A percentile compares a stretch with the other conserved stretches of the same genome.
These are phyloP conservation scores for Brenthis daphne DNA, from an alignment of 2,888 invertebrate species.

Conservation along the genomic window DNA sequence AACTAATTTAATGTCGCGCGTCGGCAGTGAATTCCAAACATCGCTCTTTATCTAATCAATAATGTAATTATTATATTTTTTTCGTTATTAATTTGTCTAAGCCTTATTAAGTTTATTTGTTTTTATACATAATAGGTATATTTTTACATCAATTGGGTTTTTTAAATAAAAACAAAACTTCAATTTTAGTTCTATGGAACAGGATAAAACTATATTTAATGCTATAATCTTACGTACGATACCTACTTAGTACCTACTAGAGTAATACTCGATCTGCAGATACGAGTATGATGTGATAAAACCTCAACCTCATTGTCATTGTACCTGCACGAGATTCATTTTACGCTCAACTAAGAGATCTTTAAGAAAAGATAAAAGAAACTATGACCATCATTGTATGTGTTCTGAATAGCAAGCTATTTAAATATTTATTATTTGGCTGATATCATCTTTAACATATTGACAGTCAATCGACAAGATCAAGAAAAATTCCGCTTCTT, in stretches of 20 bases:
- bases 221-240: too few species aligned
- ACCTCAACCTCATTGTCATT: constrained; percentile 4
- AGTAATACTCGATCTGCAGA: constrained; percentile 11
- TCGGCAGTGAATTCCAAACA: constrained; percentile 14
- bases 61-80: constrained; percentile 21
- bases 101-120: constrained; percentile 3
- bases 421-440: constrained; percentile 10
- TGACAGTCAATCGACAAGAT: constrained; percentile 18
- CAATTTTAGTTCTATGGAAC: too few species aligned
- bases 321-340: constrained; percentile 47
- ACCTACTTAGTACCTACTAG: too few species aligned
- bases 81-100: constrained; percentile 14
- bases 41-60: constrained; percentile 12
- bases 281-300: constrained; percentile 10
- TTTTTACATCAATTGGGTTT: too few species aligned
- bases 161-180: too few species aligned
- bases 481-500: constrained; percentile 16
- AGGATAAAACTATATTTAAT: too few species aligned
- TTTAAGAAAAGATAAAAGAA: constrained; percentile 35
- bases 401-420: constrained; percentile 31
- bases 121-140: too few species aligned
- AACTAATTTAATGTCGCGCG: constrained; percentile 21
- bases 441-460: constrained; percentile 7
- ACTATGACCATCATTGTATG: constrained; percentile 31
- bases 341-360: constrained; percentile 53